Base-by-base conservation (phyloP, 2,797 vertebrate species). In the Chelon auratus region DNA sequence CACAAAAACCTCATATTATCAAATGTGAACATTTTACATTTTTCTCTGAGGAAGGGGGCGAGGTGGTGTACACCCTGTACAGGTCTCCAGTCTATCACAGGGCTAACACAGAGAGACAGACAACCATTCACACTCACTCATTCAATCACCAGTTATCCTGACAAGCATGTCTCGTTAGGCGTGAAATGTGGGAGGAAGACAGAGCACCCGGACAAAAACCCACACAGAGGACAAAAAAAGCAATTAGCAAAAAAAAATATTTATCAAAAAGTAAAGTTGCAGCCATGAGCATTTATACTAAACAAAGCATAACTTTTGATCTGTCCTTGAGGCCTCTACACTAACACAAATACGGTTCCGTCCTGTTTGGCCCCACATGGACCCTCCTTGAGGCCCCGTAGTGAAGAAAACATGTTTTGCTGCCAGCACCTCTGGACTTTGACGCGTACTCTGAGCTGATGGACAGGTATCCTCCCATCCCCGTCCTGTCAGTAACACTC, bases 341-440 rank as follows among this genome's bases (percentile, higher is more conserved):
- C 56, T 5, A 40, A 62, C 47, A n/a, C 2, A 58, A 37, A 74
- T 6, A 76, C 59, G 45, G 48, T 59, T 45, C 56, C 37, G 73
- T 87, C 71, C 85, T 74, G 61, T 68, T 71, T 72, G 73, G 62
- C 57, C 51, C 30, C 0, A 3, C 24, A 14, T 63, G 37, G 18
- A 65, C 71, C 77, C 43, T 62, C 48, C 43, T 65, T 40, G 51
- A 79, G 43, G 53, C 36, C 39, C 1, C 0, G 0, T 42, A 26
- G 36, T 18, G 13, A 75, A 68, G 68, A 86, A 88, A 90, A 90
- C 87, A 89, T 83, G 89, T 91, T 91, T 85, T 86, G 51, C 71
- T 80, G 66, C 69, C 75, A 77, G 54, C 0, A 1, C 56, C 20
- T 78, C 36, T 86, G 88, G 85, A 90, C 90, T 90, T 89, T 90